phyloP scores from a whole-genome alignment of 2,113 vertebrate genomes.

The Sminthopsis crassicaudata region DNA sequence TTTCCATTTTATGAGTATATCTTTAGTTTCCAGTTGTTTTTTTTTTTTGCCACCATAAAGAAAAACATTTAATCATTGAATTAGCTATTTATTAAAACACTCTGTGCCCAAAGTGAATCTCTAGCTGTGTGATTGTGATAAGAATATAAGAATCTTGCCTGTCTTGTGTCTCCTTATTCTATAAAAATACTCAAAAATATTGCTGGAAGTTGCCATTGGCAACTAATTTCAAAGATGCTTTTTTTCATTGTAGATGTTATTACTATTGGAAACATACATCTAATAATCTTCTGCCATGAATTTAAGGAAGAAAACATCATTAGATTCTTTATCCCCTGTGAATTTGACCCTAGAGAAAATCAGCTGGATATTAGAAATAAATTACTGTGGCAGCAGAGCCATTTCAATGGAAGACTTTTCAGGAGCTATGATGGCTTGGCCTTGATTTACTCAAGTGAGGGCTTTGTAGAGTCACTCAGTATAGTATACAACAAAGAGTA shows the following conservation, averaged over 20 bases:
- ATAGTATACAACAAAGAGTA: neutral
- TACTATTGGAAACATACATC: neutral
- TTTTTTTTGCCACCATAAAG: neutral
- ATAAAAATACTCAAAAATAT: neutral
- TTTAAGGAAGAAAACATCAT: neutral
- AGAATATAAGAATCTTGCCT: conserved; percentile 16
- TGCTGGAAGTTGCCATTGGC: conserved; percentile 8
- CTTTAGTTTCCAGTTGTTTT: neutral
- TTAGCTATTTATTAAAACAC: neutral
- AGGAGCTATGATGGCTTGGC: neutral
- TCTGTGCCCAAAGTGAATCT: neutral
- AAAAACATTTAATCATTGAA: neutral
- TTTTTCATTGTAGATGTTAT: conserved; percentile 6
- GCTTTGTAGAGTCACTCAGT: neutral
- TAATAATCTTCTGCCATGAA: neutral
- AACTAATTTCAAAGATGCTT: conserved; percentile 7
- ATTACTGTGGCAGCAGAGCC: conserved; percentile 22
- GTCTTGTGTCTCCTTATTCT: neutral
- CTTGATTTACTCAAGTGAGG: neutral
- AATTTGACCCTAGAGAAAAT: neutral
- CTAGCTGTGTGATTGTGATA: neutral
- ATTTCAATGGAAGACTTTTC: conserved; percentile 31
- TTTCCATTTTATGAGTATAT: neutral
- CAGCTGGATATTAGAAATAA: conserved; percentile 8
- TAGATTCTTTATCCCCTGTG: neutral